Evolutionary conservation across 2,888 invertebrate species (phyloP).

Genomic region (Brachyopa scutellaris): DNA sequence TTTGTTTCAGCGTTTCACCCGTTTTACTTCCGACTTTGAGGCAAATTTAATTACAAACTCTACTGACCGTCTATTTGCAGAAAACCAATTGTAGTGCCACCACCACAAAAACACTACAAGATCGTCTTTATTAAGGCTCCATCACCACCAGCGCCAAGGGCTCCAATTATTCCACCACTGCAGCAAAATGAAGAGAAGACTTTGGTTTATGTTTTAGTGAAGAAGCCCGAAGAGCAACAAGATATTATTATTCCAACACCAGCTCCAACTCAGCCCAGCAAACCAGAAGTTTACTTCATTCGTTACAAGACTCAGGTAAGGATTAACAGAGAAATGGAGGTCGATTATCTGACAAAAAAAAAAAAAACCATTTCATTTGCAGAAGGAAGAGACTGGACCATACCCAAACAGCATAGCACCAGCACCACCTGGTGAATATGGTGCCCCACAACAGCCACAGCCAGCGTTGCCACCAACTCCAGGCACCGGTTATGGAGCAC

Average conservation of each 20-base stretch:
- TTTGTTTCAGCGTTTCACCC: slow-evolving; percentile 42
- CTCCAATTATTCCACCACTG: slow-evolving; percentile 84
- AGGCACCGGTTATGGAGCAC: slow-evolving; percentile 80
- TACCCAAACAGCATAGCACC: slow-evolving; percentile 81
- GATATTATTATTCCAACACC: slow-evolving; percentile 87
- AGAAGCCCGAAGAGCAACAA: slow-evolving; percentile 88
- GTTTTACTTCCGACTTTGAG: slow-evolving; percentile 54
- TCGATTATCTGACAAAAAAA: neutral
- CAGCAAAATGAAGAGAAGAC: slow-evolving; percentile 90
- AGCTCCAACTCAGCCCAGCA: slow-evolving; percentile 88
- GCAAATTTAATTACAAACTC: slow-evolving; percentile 36
- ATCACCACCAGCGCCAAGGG: slow-evolving; percentile 85
- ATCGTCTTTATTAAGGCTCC: slow-evolving; percentile 90
- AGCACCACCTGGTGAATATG: slow-evolving; percentile 79
- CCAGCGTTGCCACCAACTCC: slow-evolving; percentile 79
- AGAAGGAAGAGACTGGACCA: slow-evolving; percentile 80
- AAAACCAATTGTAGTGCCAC: slow-evolving; percentile 83
- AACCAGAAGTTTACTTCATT: slow-evolving; percentile 90
- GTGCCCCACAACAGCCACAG: slow-evolving; percentile 78
- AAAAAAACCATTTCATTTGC: slow-evolving; percentile 18
- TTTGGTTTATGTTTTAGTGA: slow-evolving; percentile 88
- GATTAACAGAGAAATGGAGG: neutral
- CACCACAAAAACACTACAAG: slow-evolving; percentile 90
- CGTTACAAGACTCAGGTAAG: slow-evolving; percentile 87
- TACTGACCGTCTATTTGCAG: slow-evolving; percentile 75